A percentile compares a stretch with the other conserved stretches of the same genome.
phyloP scores from a whole-genome alignment of 2,113 vertebrate species.

The Ivindomyrus marchei region DNA sequence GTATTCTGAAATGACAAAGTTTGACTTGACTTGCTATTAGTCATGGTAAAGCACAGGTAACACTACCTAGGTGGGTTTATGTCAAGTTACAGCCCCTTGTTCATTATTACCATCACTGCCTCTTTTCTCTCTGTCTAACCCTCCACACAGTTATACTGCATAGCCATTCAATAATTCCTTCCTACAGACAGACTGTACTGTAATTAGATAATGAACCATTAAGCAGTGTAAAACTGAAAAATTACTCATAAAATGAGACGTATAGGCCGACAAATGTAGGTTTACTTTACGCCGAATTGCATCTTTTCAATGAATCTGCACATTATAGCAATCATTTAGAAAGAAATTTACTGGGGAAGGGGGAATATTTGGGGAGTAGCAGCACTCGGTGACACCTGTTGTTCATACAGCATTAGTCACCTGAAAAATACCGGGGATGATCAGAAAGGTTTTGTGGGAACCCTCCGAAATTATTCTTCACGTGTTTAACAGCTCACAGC shows the following conservation, averaged over 20 bases:
- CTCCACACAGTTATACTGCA: not conserved
- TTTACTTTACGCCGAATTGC: not conserved
- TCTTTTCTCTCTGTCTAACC: not conserved
- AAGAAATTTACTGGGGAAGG: not conserved
- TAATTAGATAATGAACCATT: constrained; percentile 12
- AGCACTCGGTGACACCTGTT: not conserved
- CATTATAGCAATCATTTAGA: not conserved
- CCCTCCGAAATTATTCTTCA: not conserved
- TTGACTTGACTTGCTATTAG: not conserved
- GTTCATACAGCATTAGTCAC: not conserved
- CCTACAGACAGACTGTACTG: not conserved
- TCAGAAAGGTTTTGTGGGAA: not conserved
- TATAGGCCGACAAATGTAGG: not conserved
- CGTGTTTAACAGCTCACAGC: constrained; percentile 1
- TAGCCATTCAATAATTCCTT: not conserved
- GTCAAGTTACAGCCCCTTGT: not conserved
- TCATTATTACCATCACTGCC: not conserved
- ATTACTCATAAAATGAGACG: not conserved
- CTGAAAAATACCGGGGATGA: not conserved
- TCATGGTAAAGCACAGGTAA: not conserved
- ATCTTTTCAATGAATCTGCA: not conserved
- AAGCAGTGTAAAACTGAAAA: constrained; percentile 4
- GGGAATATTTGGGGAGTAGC: not conserved
- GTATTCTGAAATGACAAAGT: not conserved
- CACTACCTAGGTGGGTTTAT: not conserved